Evolutionary conservation across 2,888 invertebrate genomes (phyloP), one percentile per base, ranked within the genome.

Genomic region (Andrena camellia): DNA sequence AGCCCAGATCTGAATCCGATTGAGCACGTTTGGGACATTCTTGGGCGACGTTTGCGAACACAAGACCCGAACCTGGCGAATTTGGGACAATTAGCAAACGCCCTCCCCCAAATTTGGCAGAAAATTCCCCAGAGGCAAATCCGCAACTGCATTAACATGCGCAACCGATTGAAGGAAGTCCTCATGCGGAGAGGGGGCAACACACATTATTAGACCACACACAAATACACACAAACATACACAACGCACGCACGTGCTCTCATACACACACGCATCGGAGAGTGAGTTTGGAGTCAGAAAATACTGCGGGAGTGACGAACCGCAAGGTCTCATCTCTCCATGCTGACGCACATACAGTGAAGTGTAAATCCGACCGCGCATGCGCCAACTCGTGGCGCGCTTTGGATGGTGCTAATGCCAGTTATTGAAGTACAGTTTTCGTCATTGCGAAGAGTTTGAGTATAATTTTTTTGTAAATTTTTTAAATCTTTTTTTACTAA

Each of bases 1-100:
- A 60, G 60, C 7, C 60, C 60, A 13, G 31, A 60, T 13, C n/a
- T 63, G 23, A 63, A 64, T 48, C 63, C 63, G 5, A 64, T 64
- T 23, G 63, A 42, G 0, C 63, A 64, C 17, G 63, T 64, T 17
- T 64, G 42, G 63, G 42, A 64, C 7, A 64, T 64, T 23, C 20
- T 64, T n/a, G 20, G 33, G 33, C 59, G 59, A 8, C 59, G 29
- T 26, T 59, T 59, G 26, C 10, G 29, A 59, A 29, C 5, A 17
- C 13, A 29, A 6, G 29, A 59, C 17, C 59, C 29, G 17, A 17
- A 26, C 13, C 1, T 59, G 29, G 26, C 29, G 29, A 59, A 17
- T 59, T 59, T 59, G 10, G 6, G 6, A 7, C 5, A 50, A 50
- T 50, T 35, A 35, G 10, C 10, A 35, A 0, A 10, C 35, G 35